phyloP scores from a whole-genome alignment of 2,797 vertebrate species.

The Hippoglossus hippoglossus region DNA sequence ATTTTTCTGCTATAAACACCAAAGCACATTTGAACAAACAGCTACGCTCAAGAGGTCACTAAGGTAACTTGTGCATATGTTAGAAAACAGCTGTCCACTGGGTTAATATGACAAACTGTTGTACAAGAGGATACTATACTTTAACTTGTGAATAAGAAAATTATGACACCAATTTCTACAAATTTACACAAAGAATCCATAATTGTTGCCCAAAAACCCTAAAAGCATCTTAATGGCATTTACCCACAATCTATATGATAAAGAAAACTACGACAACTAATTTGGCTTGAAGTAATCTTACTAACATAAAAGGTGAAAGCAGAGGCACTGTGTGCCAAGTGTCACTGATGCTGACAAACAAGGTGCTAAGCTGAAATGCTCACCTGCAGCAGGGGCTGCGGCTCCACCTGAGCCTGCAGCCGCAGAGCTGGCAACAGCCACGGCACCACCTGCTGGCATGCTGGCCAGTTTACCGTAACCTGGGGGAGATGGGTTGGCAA shows the following conservation, averaged over 20 bases:
- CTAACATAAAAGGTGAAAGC: slow-evolving; percentile 29
- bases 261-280: background rate
- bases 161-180: no score
- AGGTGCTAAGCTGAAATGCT: slow-evolving; percentile 61
- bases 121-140: no score
- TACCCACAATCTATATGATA: no score
- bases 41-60: background rate
- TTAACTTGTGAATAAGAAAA: no score
- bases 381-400: slow-evolving; percentile 83
- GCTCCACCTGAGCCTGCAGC: slow-evolving; percentile 73
- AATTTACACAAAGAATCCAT: no score
- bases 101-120: no score
- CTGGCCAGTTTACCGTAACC: slow-evolving; percentile 86
- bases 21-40: background rate
- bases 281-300: background rate
- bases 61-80: background rate
- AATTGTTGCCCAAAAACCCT: no score
- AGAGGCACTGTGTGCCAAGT: slow-evolving; percentile 30
- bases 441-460: slow-evolving; percentile 84
- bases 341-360: slow-evolving; percentile 45
- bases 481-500: slow-evolving; percentile 62
- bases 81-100: background rate
- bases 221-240: no score
- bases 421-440: slow-evolving; percentile 82
- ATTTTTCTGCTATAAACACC: background rate